phyloP scores from a whole-genome alignment of 2,888 invertebrate genomes.

The Drosophila ezoana region DNA sequence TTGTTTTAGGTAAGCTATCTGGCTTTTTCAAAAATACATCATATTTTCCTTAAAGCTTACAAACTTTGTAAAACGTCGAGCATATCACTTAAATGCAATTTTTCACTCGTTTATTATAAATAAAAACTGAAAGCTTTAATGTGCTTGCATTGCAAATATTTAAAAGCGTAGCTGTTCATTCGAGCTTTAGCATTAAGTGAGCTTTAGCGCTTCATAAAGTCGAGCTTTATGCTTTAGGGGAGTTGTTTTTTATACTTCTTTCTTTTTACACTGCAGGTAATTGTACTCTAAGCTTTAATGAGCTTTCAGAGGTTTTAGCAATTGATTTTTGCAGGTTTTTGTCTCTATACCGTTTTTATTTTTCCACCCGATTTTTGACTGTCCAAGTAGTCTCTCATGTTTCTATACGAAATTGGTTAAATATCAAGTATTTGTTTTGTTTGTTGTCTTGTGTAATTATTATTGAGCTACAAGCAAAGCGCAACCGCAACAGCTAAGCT shows the following conservation, averaged over 20 bases:
- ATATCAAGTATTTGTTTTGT: background rate
- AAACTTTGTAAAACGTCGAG: too few species aligned
- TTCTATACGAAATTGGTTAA: background rate
- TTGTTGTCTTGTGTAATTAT: conserved; percentile 35
- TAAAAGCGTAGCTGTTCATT: background rate
- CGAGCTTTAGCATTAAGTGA: background rate
- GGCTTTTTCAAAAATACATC: too few species aligned
- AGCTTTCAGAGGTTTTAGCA: background rate
- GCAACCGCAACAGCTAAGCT: conserved; percentile 57
- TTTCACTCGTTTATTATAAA: too few species aligned
- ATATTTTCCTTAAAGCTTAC: too few species aligned
- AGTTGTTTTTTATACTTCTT: too few species aligned
- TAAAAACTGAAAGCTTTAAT: background rate
- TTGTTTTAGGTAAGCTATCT: too few species aligned
- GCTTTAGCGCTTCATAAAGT: background rate
- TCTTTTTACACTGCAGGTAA: background rate
- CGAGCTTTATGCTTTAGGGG: too few species aligned
- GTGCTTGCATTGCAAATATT: too few species aligned
- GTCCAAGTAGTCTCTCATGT: background rate
- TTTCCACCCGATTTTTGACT: background rate
- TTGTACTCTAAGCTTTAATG: background rate
- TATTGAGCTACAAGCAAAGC: conserved; percentile 10
- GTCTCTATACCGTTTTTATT: too few species aligned
- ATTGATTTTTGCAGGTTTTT: background rate
- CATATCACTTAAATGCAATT: too few species aligned